Percentiles rank a stretch among this genome's conserved stretches.
These are phyloP conservation scores for Cryptus armator DNA, from an alignment of 2,888 invertebrate species.

Conservation along the genomic window DNA sequence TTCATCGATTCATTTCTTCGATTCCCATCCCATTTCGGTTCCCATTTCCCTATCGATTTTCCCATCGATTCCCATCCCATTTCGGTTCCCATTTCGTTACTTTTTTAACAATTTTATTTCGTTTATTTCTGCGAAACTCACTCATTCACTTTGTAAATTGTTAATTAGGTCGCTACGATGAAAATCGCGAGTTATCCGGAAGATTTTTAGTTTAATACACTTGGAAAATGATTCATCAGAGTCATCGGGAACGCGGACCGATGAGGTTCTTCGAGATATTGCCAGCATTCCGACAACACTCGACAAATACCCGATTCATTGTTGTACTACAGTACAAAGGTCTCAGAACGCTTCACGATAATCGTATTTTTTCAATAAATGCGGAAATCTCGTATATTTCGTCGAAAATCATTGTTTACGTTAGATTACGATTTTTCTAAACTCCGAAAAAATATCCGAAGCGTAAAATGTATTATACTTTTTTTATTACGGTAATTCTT, in stretches of 20 bases:
- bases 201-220: background rate
- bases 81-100: too few relatives aligned
- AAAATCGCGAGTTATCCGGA: background rate
- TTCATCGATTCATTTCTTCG: too few relatives aligned
- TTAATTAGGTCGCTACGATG: background rate
- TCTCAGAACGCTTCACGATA: background rate
- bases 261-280: background rate
- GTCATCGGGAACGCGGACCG: background rate
- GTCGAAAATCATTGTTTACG: background rate
- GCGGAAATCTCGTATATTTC: background rate
- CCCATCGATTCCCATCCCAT: too few relatives aligned
- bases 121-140: background rate
- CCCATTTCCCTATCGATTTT: too few relatives aligned
- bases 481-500: too few relatives aligned
- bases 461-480: too few relatives aligned
- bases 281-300: background rate
- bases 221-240: background rate
- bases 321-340: slow-evolving; percentile 29
- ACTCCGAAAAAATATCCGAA: background rate
- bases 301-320: slow-evolving; percentile 11
- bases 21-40: too few relatives aligned
- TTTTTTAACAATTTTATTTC: background rate
- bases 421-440: background rate
- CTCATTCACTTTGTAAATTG: background rate
- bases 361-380: background rate